These are phyloP conservation scores for Myodes glareolus DNA, from an alignment of 2,113 vertebrate genomes.

Conservation along the genomic window DNA sequence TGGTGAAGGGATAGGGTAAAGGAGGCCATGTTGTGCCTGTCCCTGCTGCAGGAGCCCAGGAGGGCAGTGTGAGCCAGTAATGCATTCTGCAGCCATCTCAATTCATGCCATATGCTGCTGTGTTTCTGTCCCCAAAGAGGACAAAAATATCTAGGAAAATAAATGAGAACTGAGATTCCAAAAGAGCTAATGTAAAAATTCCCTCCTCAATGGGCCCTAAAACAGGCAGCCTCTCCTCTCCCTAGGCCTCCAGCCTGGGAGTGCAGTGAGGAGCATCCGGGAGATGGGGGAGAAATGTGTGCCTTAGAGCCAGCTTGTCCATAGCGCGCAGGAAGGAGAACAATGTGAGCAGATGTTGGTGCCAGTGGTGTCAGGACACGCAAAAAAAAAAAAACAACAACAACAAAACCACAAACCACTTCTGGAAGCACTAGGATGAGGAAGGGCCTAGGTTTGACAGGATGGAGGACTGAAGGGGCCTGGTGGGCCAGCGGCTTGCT, in stretches of 20 bases:
- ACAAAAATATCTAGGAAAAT: neutral
- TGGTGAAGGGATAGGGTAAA: too few relatives aligned
- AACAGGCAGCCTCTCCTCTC: neutral
- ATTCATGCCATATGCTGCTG: neutral
- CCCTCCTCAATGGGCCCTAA: neutral
- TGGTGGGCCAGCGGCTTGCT: fast-evolving
- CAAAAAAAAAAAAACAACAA: too few relatives aligned
- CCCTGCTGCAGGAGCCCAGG: neutral
- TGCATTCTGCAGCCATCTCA: neutral
- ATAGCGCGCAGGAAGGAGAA: neutral
- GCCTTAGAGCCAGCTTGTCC: neutral
- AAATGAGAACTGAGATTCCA: neutral
- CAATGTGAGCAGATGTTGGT: neutral
- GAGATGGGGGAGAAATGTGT: neutral
- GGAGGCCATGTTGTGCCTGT: neutral
- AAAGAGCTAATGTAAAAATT: neutral
- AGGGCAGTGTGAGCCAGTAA: neutral
- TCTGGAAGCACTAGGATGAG: neutral
- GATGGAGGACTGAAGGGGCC: neutral
- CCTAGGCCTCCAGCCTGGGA: neutral
- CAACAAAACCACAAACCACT: too few relatives aligned
- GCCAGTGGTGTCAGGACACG: neutral
- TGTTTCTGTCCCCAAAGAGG: neutral
- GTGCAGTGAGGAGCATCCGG: neutral
- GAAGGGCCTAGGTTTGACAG: neutral